Evolutionary conservation across 2,797 vertebrate genomes (phyloP).

Genomic region (Cossypha caffra): DNA sequence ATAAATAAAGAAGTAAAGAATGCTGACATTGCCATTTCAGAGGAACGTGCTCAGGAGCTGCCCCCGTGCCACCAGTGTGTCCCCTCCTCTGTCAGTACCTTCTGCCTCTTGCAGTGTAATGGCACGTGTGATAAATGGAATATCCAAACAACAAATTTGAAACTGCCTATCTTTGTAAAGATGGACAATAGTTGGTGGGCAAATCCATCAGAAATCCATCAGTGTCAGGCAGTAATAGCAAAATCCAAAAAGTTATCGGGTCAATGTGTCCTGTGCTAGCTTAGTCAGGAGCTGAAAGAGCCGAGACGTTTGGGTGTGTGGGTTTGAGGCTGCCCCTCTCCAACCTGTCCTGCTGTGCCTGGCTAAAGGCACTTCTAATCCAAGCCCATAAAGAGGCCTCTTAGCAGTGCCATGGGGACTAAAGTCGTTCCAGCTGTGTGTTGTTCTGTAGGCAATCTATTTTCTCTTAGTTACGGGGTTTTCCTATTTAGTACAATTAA

Average conservation of each 20-base stretch:
- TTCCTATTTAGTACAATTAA: conserved; percentile 37
- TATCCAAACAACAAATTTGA: neutral
- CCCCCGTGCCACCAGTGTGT: fast-evolving
- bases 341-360: neutral
- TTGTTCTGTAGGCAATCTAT: conserved; percentile 18
- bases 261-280: neutral
- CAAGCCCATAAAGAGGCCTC: conserved; percentile 22
- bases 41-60: neutral
- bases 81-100: neutral
- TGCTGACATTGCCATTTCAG: neutral
- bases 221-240: neutral
- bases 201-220: neutral
- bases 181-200: neutral
- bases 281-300: neutral
- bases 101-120: neutral
- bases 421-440: conserved; percentile 46
- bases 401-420: neutral
- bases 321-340: neutral
- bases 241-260: neutral
- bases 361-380: conserved; percentile 5
- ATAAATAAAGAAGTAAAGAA: neutral
- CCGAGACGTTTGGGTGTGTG: fast-evolving
- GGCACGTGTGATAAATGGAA: neutral
- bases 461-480: neutral
- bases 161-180: fast-evolving